A percentile compares a stretch with the other conserved stretches of the same genome.
Conservation (phyloP, 2,797 vertebrate genomes). For the Sandelia bainsii region DNA sequence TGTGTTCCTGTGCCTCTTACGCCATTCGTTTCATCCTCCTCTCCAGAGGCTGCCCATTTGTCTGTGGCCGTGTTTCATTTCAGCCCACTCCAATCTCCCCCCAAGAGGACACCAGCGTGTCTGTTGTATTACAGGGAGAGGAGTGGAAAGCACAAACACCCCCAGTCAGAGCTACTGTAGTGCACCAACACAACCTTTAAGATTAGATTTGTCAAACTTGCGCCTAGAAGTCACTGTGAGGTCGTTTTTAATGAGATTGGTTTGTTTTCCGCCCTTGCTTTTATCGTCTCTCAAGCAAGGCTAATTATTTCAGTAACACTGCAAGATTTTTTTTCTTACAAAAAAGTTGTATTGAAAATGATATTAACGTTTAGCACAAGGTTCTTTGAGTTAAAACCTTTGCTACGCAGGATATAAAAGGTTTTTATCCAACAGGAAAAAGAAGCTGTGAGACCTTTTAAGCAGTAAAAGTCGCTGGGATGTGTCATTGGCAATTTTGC, state of each 20-base stretch:
- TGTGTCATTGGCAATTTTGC: slow-evolving; percentile 70
- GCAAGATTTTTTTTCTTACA: not conserved
- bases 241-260: slow-evolving; percentile 51
- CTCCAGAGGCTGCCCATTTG: slow-evolving; percentile 80
- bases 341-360: not conserved
- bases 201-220: slow-evolving; percentile 47
- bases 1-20: slow-evolving; percentile 77
- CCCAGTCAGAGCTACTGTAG: slow-evolving; percentile 38
- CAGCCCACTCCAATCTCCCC: slow-evolving; percentile 63
- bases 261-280: slow-evolving; percentile 30
- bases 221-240: slow-evolving; percentile 49
- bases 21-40: slow-evolving; percentile 79
- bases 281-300: slow-evolving; percentile 21
- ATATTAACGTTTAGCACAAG: slow-evolving; percentile 23
- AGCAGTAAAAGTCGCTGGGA: slow-evolving; percentile 69
- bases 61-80: slow-evolving; percentile 81
- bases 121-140: slow-evolving; percentile 64
- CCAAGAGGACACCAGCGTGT: slow-evolving; percentile 64
- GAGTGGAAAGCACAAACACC: slow-evolving; percentile 42
- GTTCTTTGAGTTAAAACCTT: slow-evolving; percentile 51
- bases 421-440: slow-evolving; percentile 54
- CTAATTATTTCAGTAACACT: slow-evolving; percentile 50
- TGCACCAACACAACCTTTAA: slow-evolving; percentile 49
- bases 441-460: slow-evolving; percentile 60
- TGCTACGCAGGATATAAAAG: slow-evolving; percentile 54